Evolutionary conservation across 2,888 invertebrate species (phyloP).

Genomic region (Zhuqinia jingwanae): DNA sequence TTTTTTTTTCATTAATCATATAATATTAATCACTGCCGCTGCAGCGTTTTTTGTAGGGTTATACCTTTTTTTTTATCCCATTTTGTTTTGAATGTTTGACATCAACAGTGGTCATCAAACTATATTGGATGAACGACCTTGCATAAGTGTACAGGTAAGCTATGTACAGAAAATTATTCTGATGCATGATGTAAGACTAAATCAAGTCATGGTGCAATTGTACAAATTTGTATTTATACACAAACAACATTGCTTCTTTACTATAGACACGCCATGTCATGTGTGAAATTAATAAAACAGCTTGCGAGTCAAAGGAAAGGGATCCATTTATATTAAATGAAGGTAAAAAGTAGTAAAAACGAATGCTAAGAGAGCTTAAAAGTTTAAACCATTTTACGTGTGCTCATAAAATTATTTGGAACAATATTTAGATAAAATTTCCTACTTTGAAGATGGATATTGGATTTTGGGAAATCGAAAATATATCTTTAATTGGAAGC

Average conservation of each 20-base stretch:
- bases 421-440: not conserved
- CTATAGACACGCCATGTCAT: constrained; percentile 41
- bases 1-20: too few relatives aligned
- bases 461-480: constrained; percentile 54
- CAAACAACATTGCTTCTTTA: not conserved
- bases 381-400: not conserved
- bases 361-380: not conserved
- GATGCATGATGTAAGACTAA: not conserved
- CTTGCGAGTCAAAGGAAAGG: not conserved
- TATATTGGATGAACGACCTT: constrained; percentile 43
- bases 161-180: not conserved
- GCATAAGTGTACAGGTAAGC: not conserved
- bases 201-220: too few relatives aligned
- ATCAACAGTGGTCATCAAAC: constrained; percentile 33
- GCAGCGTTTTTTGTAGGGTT: too few relatives aligned
- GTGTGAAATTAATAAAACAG: constrained; percentile 14
- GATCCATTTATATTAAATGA: constrained; percentile 7
- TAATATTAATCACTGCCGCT: too few relatives aligned
- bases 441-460: constrained; percentile 52
- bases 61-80: too few relatives aligned
- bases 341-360: not conserved
- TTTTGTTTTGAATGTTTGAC: too few relatives aligned
- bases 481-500: constrained; percentile 55
- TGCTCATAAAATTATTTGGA: not conserved
- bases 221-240: not conserved